A percentile compares a stretch with the other conserved stretches of the same genome.
These are phyloP conservation scores for Pao palembangensis DNA, from an alignment of 2,113 vertebrate species.

Conservation along the genomic window DNA sequence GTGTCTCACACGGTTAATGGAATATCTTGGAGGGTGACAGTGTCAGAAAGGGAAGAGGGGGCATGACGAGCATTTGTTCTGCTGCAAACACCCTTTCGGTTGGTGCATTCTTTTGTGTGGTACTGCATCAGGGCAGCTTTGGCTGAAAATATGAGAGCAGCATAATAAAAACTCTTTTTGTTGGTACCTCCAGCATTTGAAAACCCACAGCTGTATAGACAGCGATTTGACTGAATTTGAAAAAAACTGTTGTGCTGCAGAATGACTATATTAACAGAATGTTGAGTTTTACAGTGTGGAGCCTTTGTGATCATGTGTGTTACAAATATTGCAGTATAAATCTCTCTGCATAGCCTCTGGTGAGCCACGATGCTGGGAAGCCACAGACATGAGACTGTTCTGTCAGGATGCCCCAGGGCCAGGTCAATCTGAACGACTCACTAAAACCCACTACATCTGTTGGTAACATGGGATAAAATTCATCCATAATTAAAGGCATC, in stretches of 20 bases:
- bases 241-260: conserved; percentile 17
- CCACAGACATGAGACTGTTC: conserved; percentile 32
- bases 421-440: conserved; percentile 61
- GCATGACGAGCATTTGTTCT: conserved; percentile 22
- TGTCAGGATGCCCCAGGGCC: conserved; percentile 57
- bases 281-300: conserved; percentile 9
- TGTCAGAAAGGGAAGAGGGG: conserved; percentile 13
- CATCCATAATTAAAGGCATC: conserved; percentile 70
- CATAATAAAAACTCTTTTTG: conserved; percentile 10
- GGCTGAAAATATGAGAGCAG: conserved; percentile 11
- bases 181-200: conserved; percentile 4
- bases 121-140: conserved; percentile 22
- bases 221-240: conserved; percentile 15
- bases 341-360: conserved; percentile 32
- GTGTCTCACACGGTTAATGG: conserved; percentile 59
- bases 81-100: conserved; percentile 42
- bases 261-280: conserved; percentile 21
- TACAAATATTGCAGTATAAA: conserved; percentile 11
- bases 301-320: conserved; percentile 11
- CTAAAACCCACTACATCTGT: conserved; percentile 51
- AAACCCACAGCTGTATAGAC: conserved; percentile 15
- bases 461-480: conserved; percentile 41
- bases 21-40: conserved; percentile 56
- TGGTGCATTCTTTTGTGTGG: conserved; percentile 40
- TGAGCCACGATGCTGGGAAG: conserved; percentile 32